Evolutionary conservation across 92 coral and sea anemone genomes (phyloP), one percentile per base, ranked within the genome.

Genomic region (Paramuricea clavata): DNA sequence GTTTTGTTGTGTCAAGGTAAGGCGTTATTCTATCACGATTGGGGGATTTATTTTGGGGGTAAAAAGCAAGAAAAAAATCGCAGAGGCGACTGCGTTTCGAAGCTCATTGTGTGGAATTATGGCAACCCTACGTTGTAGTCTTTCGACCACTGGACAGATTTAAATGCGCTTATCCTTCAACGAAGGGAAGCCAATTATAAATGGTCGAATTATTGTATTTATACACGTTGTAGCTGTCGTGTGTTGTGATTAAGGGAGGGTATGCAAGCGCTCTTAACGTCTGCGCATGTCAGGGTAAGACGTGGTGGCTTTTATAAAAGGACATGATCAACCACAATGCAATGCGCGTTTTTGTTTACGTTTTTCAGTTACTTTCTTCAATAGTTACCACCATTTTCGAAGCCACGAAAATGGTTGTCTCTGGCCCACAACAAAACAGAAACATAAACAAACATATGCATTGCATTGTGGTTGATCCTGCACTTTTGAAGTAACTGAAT

Each of bases 121-220:
- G 95, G 92, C 94, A 72, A 93, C 95, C 95, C 94, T 81, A 28
- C 90, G 83, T 90, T 35, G 65, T 81, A 91, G 87, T 89, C 95
- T 91, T 82, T 91, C 95, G 91, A 78, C 73, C 85, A 87, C 81
- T 83, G 93, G 85, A 91, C 88, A 93, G 94, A 93, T 91, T 93
- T 93, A 93, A 93, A 93, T 93, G 95, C 95, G 94, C 95, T 93
- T 93, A 39, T 78, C 95, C 95, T 93, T 93, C 95, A 93, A 93
- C 95, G 95, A 93, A 93, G 95, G 95, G 92, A 93, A 93, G 95
- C 95, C 95, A 34, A 0, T 0, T 0, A 0, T 0, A 0, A 0
- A 0, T 0, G 12, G 1, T 2, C 2, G 5, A 2, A 7, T 12
- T 6, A n/a, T 0, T 6, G 22, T 83, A 56, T 74, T 87, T 93